Percentiles rank a stretch among this genome's conserved stretches.
Evolutionary conservation across 1,140 invertebrate species (phyloP).

Genomic region (Pogonomyrmex barbatus): DNA sequence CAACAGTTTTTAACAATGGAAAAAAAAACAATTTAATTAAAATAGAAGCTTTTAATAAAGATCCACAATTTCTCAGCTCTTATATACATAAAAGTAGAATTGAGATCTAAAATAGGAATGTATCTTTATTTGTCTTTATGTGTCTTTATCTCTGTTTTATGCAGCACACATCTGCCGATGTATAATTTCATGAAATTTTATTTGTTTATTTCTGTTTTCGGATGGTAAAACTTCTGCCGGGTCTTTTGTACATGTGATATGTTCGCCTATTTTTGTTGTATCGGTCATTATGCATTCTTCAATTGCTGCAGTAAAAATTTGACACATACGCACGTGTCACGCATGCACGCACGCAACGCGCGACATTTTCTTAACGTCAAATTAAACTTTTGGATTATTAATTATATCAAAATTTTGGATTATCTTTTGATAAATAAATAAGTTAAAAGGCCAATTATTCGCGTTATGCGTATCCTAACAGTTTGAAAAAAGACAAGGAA

Average conservation of each 20-base stretch:
- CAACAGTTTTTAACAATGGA: background rate
- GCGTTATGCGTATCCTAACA: background rate
- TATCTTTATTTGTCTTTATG: background rate
- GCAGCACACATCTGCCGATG: background rate
- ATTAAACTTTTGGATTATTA: too few relatives aligned
- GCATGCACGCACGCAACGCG: too few relatives aligned
- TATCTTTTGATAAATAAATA: background rate
- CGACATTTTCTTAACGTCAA: too few relatives aligned
- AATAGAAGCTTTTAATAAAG: conserved; percentile 2
- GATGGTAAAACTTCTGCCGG: conserved; percentile 21
- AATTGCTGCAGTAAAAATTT: conserved; percentile 16
- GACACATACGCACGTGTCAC: background rate
- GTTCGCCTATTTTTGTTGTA: background rate
- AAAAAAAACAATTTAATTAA: conserved; percentile 6
- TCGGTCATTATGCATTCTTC: background rate
- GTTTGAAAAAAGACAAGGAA: background rate
- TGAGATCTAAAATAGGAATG: background rate
- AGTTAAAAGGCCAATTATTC: background rate
- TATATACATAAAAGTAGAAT: background rate
- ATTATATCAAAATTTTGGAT: background rate
- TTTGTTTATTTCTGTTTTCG: conserved; percentile 5
- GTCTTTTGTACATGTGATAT: conserved; percentile 10
- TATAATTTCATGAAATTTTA: conserved; percentile 32
- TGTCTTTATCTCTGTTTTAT: background rate
- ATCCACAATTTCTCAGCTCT: background rate